These are phyloP conservation scores for Sandelia bainsii DNA, from an alignment of 2,797 vertebrate genomes.

Conservation along the genomic window DNA sequence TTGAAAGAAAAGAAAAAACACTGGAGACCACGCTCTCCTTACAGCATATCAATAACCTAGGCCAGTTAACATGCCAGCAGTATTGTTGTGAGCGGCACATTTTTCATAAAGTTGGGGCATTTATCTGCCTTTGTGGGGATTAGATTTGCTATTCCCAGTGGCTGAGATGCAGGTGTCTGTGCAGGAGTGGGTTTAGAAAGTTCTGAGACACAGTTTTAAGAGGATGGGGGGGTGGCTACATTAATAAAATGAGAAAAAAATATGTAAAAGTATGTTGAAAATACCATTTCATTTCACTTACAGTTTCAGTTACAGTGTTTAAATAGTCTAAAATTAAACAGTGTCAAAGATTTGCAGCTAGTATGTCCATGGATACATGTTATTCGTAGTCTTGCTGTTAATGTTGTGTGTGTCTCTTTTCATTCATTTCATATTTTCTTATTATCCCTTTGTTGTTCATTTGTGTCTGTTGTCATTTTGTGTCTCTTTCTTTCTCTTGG, in stretches of 20 bases:
- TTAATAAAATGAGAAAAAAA: too few relatives aligned
- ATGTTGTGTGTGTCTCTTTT: too few relatives aligned
- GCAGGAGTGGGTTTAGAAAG: background rate
- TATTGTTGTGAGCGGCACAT: slow-evolving; percentile 56
- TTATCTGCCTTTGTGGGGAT: slow-evolving; percentile 47
- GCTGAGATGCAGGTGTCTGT: slow-evolving; percentile 11
- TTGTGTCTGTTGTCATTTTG: background rate
- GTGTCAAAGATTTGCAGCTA: too few relatives aligned
- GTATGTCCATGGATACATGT: too few relatives aligned
- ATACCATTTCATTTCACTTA: too few relatives aligned
- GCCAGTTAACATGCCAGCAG: slow-evolving; percentile 51
- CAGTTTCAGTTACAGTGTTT: too few relatives aligned
- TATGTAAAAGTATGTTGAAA: too few relatives aligned
- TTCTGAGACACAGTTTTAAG: too few relatives aligned
- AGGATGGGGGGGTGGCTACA: too few relatives aligned
- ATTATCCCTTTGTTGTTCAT: background rate
- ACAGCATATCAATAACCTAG: slow-evolving; percentile 66
- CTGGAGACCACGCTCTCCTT: slow-evolving; percentile 38
- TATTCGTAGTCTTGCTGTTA: too few relatives aligned
- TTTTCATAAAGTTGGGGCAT: slow-evolving; percentile 63
- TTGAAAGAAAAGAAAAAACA: slow-evolving; percentile 60
- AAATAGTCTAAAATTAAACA: too few relatives aligned
- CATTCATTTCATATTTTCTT: too few relatives aligned
- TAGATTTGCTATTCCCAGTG: slow-evolving; percentile 39
- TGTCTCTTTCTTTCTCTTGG: background rate